Base-by-base conservation (phyloP, 2,113 vertebrate species). In the Phalacrocorax brasilianus region DNA sequence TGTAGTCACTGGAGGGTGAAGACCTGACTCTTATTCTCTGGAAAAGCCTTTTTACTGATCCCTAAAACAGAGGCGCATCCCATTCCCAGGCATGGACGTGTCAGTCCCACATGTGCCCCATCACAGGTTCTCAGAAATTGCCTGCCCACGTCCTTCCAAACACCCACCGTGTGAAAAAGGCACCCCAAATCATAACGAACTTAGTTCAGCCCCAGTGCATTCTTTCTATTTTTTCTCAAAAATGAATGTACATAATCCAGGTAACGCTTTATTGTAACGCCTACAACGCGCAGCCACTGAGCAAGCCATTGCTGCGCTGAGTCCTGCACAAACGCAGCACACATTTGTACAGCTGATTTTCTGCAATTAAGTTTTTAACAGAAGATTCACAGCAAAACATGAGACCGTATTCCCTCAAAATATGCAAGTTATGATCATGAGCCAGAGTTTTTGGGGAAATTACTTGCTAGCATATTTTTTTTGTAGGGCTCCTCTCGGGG, bases 401-500 rank as follows among this genome's bases (percentile, higher is more conserved):
- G 11, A 73, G 58, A 35, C 66, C 40, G 35, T 4, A 26, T 35
- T 77, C n/a, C 50, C 23, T 72, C 13, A 52, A 83, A 62, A 73
- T 42, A 38, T 38, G 11, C 35, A 58, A 16, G 9, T 33, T 52
- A 40, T 12, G 7, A 26, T 22, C 33, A 14, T 2, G 27, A 72
- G 33, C 5, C 52, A 92, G 58, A 89, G 72, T 35, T 45, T 28
- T 8, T 1, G 9, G 28, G 53, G 26, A 72, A 89, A 77, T 23
- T 0, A 30, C 8, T 58, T 42, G 26, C 7, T 44, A 33, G 13
- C 1, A 0, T 20, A 6, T 13, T n/a, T 44, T 70, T 70, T 70
- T 70, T 47, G 19, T 22, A 30, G 50, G n/a, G 47, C 27, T 38
- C 42, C 13, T 65, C 14, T 62, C 32, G 9, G 40, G 22, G 12